Percentiles rank a stretch among this genome's conserved stretches.
These are phyloP conservation scores for Cephalopterus ornatus DNA, from an alignment of 2,113 vertebrate genomes.

Conservation along the genomic window DNA sequence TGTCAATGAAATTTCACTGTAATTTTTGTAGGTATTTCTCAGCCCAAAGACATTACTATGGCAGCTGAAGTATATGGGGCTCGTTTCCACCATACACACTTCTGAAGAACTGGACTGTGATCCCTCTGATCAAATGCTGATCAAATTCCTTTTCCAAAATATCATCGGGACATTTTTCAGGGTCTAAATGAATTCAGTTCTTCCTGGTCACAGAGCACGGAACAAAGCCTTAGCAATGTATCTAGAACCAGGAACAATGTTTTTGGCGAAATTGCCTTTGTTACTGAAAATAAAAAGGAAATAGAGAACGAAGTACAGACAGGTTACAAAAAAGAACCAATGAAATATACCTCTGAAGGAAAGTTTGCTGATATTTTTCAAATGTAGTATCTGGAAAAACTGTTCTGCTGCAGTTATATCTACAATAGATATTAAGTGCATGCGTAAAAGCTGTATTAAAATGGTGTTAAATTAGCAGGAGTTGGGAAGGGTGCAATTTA, in stretches of 20 bases:
- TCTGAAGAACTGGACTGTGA: background rate
- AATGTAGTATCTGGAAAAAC: background rate
- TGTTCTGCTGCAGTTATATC: background rate
- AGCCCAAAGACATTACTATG: background rate
- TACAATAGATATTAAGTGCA: background rate
- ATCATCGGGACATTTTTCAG: background rate
- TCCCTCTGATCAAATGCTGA: background rate
- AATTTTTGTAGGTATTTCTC: background rate
- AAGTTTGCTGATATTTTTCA: background rate
- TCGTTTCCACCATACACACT: background rate
- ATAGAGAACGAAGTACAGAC: background rate
- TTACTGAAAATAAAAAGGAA: background rate
- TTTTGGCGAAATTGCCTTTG: background rate
- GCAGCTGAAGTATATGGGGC: background rate
- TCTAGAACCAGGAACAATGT: background rate
- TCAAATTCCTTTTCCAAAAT: background rate
- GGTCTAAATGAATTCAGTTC: background rate
- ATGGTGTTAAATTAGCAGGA: background rate
- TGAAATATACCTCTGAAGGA: background rate
- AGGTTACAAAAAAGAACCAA: background rate
- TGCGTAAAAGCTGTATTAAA: constrained; percentile 12
- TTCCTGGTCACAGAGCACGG: background rate
- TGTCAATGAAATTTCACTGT: background rate
- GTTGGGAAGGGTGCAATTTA: background rate
- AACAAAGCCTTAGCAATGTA: background rate